A percentile compares a stretch with the other conserved stretches of the same genome.
Evolutionary conservation across 2,888 invertebrate species (phyloP).

Genomic region (Pristionchus exspectatus): DNA sequence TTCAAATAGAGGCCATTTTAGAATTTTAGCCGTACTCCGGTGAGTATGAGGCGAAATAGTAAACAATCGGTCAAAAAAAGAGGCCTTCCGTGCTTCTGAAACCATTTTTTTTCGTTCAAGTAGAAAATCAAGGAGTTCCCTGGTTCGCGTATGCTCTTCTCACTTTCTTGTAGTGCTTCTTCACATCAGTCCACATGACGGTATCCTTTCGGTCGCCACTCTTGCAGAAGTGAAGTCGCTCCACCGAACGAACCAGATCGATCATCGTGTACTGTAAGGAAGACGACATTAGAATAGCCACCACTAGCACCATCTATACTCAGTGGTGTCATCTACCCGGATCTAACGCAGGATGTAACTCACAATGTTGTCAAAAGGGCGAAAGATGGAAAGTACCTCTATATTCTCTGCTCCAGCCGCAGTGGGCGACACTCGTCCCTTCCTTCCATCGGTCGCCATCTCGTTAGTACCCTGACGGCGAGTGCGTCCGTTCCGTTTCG

Average conservation of each 20-base stretch:
- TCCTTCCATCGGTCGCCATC: slow-evolving; percentile 4
- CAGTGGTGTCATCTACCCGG: background rate
- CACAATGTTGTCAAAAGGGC: no score
- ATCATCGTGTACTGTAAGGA: slow-evolving; percentile 44
- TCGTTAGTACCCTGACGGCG: slow-evolving; percentile 27
- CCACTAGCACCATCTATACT: background rate
- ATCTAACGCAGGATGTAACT: no score
- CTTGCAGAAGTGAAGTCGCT: slow-evolving; percentile 17
- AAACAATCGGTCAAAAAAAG: no score
- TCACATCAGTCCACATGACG: slow-evolving; percentile 43
- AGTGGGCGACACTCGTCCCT: slow-evolving; percentile 27
- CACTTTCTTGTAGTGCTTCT: slow-evolving; percentile 52
- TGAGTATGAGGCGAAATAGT: no score
- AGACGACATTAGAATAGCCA: background rate
- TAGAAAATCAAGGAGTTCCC: no score
- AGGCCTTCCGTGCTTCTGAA: no score
- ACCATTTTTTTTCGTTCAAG: no score
- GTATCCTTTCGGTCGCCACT: slow-evolving; percentile 18
- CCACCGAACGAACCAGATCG: background rate
- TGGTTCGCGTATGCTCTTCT: background rate
- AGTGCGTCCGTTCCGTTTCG: slow-evolving; percentile 19
- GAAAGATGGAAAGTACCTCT: background rate
- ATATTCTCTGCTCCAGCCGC: background rate
- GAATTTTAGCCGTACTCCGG: no score
- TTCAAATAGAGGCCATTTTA: no score